A percentile compares a stretch with the other conserved stretches of the same genome.
These are phyloP conservation scores for Lasioglossum leucozonium DNA, from an alignment of 2,888 invertebrate species.

Conservation along the genomic window DNA sequence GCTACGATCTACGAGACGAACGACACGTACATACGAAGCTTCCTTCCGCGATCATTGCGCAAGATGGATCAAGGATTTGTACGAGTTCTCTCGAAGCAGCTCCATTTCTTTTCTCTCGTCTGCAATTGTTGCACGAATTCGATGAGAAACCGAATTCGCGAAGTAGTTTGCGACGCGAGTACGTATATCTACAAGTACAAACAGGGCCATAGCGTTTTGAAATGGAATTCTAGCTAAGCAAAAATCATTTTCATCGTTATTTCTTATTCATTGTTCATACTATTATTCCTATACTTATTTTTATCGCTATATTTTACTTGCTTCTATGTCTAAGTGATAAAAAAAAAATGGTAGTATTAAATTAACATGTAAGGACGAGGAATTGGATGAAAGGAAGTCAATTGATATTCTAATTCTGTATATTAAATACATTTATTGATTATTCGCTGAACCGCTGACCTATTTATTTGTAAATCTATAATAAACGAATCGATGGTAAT, in stretches of 20 bases:
- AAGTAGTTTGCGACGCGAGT: not conserved
- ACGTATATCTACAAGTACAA: not conserved
- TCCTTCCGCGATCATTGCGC: not conserved
- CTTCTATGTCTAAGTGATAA: not conserved
- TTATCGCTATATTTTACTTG: not conserved
- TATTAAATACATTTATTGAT: not conserved
- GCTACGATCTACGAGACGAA: not conserved
- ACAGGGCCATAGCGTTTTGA: not conserved
- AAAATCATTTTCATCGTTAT: not conserved
- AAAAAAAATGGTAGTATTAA: not conserved
- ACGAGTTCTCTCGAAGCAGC: not conserved
- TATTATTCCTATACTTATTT: not conserved
- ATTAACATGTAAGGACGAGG: not conserved
- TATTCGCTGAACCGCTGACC: not conserved
- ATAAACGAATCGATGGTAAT: not conserved
- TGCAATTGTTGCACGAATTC: not conserved
- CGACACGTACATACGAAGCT: not conserved
- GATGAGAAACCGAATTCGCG: not conserved
- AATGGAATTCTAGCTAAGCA: slow-evolving; percentile 1
- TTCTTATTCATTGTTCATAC: not conserved
- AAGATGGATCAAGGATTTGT: not conserved
- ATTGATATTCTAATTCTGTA: not conserved
- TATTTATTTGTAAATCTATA: not conserved
- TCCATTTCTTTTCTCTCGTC: not conserved
- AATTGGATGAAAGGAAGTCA: slow-evolving; percentile 2